Conservation (phyloP, 2,888 invertebrate species). For the Copidosoma aretas region DNA sequence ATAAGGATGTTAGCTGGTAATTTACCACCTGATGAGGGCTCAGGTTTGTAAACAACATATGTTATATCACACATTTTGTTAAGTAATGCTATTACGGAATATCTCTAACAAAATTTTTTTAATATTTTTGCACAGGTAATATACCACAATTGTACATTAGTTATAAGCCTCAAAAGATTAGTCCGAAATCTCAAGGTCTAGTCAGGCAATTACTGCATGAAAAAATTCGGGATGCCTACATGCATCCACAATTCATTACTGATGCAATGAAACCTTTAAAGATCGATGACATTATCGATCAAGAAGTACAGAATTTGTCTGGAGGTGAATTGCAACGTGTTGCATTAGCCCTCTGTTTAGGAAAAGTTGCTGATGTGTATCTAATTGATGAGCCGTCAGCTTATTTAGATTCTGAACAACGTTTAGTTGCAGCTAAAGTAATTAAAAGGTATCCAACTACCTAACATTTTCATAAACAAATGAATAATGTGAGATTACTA, state of each 20-base stretch:
- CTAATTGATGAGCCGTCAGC: constrained; percentile 99
- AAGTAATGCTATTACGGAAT: constrained; percentile 20
- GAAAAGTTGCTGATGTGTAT: constrained; percentile 99
- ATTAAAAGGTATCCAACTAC: constrained; percentile 81
- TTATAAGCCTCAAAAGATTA: constrained; percentile 99
- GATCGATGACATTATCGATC: constrained; percentile 96
- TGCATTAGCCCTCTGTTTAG: constrained; percentile 93
- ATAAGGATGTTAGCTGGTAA: constrained; percentile 98
- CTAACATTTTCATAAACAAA: constrained; percentile 9
- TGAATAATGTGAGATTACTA: background rate
- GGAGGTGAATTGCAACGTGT: constrained; percentile 99
- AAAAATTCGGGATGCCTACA: constrained; percentile 95
- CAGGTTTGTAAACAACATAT: constrained; percentile 62
- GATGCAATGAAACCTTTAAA: constrained; percentile 99
- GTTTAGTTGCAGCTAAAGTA: constrained; percentile 98
- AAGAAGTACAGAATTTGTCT: constrained; percentile 97
- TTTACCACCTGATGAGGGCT: constrained; percentile 84
- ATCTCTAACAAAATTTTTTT: constrained; percentile 16
- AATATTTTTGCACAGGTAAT: constrained; percentile 64
- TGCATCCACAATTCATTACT: constrained; percentile 97
- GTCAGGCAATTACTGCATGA: constrained; percentile 94
- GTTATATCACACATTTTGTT: constrained; percentile 19
- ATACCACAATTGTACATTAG: constrained; percentile 94
- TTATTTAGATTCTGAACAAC: constrained; percentile 98
- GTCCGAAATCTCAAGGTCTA: constrained; percentile 93